A percentile compares a stretch with the other conserved stretches of the same genome.
Evolutionary conservation across 2,797 vertebrate genomes (phyloP).

Genomic region (Catharus ustulatus): DNA sequence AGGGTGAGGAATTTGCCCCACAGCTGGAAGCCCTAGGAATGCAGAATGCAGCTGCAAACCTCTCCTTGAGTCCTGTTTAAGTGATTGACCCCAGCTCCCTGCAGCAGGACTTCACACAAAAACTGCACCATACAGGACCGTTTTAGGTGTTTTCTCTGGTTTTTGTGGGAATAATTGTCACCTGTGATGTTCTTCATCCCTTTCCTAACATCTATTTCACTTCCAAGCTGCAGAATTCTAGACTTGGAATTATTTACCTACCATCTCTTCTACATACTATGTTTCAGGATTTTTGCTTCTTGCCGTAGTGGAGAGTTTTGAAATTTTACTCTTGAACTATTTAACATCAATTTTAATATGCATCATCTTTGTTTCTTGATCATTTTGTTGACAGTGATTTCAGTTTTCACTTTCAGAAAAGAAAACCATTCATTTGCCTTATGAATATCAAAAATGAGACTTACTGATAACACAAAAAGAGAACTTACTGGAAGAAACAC

Average conservation of each 20-base stretch:
- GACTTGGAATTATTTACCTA: neutral
- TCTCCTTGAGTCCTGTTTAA: rapidly evolving
- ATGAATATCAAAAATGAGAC: neutral
- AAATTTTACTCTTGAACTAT: neutral
- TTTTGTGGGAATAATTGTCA: neutral
- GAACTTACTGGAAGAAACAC: neutral
- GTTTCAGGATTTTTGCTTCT: neutral
- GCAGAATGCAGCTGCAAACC: neutral
- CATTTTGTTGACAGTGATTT: neutral
- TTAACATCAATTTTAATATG: neutral
- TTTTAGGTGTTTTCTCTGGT: neutral
- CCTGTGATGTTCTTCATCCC: neutral
- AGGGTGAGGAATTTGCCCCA: neutral
- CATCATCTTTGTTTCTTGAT: neutral
- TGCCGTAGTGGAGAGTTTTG: neutral
- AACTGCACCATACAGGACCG: neutral
- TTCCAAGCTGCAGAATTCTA: neutral
- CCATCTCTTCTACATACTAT: neutral
- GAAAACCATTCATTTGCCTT: constrained; percentile 19
- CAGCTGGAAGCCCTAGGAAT: neutral
- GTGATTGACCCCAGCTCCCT: neutral
- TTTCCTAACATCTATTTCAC: neutral
- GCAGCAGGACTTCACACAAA: neutral
- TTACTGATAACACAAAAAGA: neutral
- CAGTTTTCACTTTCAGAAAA: neutral